Conservation (phyloP, 2,888 invertebrate species). For the Congeria kusceri region DNA sequence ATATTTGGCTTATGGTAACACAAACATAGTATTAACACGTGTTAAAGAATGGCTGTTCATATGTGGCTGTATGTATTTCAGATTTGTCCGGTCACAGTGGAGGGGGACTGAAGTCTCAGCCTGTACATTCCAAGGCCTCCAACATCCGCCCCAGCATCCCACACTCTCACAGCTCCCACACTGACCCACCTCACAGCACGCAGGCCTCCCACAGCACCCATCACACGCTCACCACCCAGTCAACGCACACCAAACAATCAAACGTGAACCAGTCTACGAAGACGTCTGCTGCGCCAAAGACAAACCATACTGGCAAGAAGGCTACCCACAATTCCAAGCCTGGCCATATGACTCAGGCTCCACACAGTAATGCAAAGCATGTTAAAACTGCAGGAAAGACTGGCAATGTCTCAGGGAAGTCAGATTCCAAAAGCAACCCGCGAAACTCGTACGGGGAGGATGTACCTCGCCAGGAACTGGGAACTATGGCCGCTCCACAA, state of each 20-base stretch:
- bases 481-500: conserved; percentile 67
- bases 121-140: conserved; percentile 37
- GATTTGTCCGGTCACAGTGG: conserved; percentile 46
- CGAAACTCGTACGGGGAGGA: conserved; percentile 66
- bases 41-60: too few species aligned
- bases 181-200: not conserved
- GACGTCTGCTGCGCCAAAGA: conserved; percentile 28
- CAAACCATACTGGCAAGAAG: conserved; percentile 51
- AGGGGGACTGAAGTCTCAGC: conserved; percentile 52
- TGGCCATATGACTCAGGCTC: conserved; percentile 42
- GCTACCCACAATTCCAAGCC: conserved; percentile 42
- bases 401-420: conserved; percentile 32
- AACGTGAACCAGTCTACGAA: conserved; percentile 60
- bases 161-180: conserved; percentile 12
- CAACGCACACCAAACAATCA: conserved; percentile 36
- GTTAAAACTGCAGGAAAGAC: conserved; percentile 8
- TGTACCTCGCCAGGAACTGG: conserved; percentile 64
- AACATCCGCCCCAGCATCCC: conserved; percentile 60
- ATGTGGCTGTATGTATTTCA: conserved; percentile 18
- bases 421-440: conserved; percentile 45
- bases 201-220: not conserved
- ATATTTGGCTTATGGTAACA: too few species aligned
- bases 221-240: conserved; percentile 1
- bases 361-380: conserved; percentile 20
- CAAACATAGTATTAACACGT: not conserved